Evolutionary conservation across 2,888 invertebrate genomes (phyloP).

Genomic region (Formica aserva): DNA sequence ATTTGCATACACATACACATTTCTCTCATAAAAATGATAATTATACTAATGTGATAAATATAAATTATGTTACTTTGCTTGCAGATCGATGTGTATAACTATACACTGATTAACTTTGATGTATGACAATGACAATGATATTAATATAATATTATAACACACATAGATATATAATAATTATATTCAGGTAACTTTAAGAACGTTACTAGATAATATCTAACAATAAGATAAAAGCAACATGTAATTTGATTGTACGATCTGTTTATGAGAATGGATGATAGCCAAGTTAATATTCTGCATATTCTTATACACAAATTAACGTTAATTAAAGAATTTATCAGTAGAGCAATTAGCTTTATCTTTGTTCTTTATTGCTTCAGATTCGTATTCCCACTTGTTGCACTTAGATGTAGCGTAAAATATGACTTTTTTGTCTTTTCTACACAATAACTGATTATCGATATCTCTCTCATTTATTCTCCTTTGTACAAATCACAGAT

Average conservation of each 20-base stretch:
- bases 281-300: slow-evolving; percentile 19
- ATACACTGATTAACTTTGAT: slow-evolving; percentile 21
- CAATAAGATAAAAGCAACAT: slow-evolving; percentile 26
- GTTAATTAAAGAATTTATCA: slow-evolving; percentile 3
- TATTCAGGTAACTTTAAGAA: slow-evolving; percentile 44
- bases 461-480: slow-evolving; percentile 14
- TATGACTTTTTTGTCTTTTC: not conserved
- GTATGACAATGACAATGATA: slow-evolving; percentile 11
- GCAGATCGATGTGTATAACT: slow-evolving; percentile 21
- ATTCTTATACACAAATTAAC: slow-evolving; percentile 23
- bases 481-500: slow-evolving; percentile 52
- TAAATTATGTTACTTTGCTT: slow-evolving; percentile 35
- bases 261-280: slow-evolving; percentile 18
- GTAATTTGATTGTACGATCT: slow-evolving; percentile 17
- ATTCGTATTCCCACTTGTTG: slow-evolving; percentile 7
- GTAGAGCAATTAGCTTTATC: not conserved
- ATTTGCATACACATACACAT: slow-evolving; percentile 18
- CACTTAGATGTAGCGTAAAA: slow-evolving; percentile 37
- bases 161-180: slow-evolving; percentile 20
- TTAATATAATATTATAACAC: slow-evolving; percentile 23
- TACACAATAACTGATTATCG: slow-evolving; percentile 21
- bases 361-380: slow-evolving; percentile 27
- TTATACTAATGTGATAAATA: slow-evolving; percentile 30
- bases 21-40: slow-evolving; percentile 26
- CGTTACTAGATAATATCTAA: slow-evolving; percentile 28